Evolutionary conservation across 2,797 vertebrate species (phyloP).

Genomic region (Sebastes trivittatus): DNA sequence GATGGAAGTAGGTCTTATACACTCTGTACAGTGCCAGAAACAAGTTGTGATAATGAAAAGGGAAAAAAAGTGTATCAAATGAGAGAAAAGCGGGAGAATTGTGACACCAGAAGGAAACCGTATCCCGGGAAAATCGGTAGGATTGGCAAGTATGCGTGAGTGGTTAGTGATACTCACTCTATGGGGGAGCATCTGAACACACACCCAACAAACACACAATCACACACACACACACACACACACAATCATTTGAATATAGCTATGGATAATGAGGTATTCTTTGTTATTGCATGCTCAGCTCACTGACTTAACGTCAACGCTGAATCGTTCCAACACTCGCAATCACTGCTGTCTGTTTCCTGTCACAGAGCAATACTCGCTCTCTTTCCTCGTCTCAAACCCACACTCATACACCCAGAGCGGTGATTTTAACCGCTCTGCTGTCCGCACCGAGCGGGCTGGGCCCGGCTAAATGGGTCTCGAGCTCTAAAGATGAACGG

Average conservation of each 20-base stretch:
- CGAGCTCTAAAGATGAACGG: conserved; percentile 35
- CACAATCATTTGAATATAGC: background rate
- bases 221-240: too few relatives aligned
- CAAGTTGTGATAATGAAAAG: too few relatives aligned
- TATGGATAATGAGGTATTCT: background rate
- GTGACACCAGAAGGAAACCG: too few relatives aligned
- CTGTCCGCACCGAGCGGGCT: conserved; percentile 31
- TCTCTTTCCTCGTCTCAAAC: conserved; percentile 22
- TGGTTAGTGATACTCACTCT: background rate
- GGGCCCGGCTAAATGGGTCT: conserved; percentile 56
- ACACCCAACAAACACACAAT: background rate
- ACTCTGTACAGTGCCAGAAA: too few relatives aligned
- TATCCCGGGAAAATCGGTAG: too few relatives aligned
- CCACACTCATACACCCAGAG: conserved; percentile 45
- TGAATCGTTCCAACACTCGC: conserved; percentile 3
- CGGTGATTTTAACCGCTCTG: conserved; percentile 36
- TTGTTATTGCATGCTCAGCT: background rate
- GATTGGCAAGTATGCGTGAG: background rate
- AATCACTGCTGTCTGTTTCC: conserved; percentile 1
- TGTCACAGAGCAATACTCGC: background rate
- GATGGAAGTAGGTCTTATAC: too few relatives aligned
- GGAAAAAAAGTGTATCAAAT: too few relatives aligned
- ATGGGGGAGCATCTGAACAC: background rate
- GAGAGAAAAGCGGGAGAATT: too few relatives aligned
- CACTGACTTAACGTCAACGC: conserved; percentile 3